These are phyloP conservation scores for Bembecia ichneumoniformis DNA, from an alignment of 2,888 invertebrate species.

Conservation along the genomic window DNA sequence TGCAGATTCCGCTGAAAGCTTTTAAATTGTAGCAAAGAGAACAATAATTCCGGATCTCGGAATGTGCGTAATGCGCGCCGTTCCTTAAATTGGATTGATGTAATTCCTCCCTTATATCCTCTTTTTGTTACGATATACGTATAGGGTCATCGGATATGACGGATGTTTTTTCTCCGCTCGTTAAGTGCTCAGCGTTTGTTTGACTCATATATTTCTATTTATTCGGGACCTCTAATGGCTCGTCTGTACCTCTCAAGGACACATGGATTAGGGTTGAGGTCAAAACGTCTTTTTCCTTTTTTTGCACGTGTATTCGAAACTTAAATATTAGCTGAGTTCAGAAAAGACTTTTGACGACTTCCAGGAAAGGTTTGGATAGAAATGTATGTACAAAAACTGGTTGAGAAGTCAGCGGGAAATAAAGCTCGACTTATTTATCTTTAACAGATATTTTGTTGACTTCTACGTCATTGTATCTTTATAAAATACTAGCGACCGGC, in stretches of 20 bases:
- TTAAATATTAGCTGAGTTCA: too few relatives aligned
- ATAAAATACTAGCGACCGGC: too few relatives aligned
- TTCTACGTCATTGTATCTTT: too few relatives aligned
- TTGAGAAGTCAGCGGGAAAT: too few relatives aligned
- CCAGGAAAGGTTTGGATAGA: too few relatives aligned
- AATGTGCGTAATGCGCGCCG: conserved; percentile 51
- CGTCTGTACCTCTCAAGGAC: background rate
- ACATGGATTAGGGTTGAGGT: background rate
- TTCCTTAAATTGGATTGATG: conserved; percentile 65
- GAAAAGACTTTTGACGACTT: too few relatives aligned
- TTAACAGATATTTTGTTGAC: too few relatives aligned
- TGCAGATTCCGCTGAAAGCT: too few relatives aligned
- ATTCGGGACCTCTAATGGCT: background rate
- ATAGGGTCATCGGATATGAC: conserved; percentile 34
- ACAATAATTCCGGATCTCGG: conserved; percentile 41
- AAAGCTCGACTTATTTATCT: too few relatives aligned
- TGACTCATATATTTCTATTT: background rate
- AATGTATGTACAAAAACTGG: too few relatives aligned
- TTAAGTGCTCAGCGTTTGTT: conserved; percentile 15
- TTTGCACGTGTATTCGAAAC: background rate
- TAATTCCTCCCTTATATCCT: conserved; percentile 44
- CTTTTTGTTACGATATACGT: conserved; percentile 22
- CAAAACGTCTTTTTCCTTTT: background rate
- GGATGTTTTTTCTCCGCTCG: conserved; percentile 23
- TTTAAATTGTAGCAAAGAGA: conserved; percentile 10